Evolutionary conservation across 2,797 vertebrate genomes (phyloP).

Genomic region (Etheostoma perlongum): DNA sequence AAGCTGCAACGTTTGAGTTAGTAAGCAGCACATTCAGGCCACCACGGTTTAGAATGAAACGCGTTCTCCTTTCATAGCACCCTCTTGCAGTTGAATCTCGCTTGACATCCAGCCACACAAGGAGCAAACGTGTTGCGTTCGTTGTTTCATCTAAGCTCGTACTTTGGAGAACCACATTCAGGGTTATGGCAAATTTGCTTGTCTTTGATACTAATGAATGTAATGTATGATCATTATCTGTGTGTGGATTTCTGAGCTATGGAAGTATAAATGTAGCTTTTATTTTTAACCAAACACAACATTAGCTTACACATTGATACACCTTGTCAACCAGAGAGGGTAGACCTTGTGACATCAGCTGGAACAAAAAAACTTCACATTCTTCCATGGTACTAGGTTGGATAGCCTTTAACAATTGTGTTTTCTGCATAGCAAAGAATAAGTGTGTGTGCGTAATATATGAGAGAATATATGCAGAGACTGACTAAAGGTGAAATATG

Average conservation of each 20-base stretch:
- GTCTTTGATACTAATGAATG: neutral
- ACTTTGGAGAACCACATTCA: neutral
- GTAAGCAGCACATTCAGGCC: constrained; percentile 34
- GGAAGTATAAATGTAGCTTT: neutral
- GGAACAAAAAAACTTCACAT: neutral
- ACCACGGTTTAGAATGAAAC: constrained; percentile 5
- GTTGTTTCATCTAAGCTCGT: constrained; percentile 31
- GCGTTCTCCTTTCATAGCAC: constrained; percentile 53
- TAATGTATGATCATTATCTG: neutral
- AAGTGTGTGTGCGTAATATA: neutral
- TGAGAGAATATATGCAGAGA: neutral
- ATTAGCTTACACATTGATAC: neutral
- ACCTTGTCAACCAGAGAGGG: neutral
- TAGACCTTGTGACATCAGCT: neutral
- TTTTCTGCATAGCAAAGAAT: neutral
- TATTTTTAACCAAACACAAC: neutral
- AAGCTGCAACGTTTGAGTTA: constrained; percentile 5
- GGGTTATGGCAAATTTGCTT: neutral
- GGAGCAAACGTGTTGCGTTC: constrained; percentile 60
- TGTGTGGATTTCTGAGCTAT: neutral
- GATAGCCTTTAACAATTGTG: too few relatives aligned
- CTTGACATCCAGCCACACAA: constrained; percentile 49
- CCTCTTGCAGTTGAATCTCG: constrained; percentile 50
- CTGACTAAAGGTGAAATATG: neutral
- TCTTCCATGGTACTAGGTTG: neutral